Evolutionary conservation across 2,113 vertebrate genomes (phyloP).

Genomic region (Amblyopsis rosae): DNA sequence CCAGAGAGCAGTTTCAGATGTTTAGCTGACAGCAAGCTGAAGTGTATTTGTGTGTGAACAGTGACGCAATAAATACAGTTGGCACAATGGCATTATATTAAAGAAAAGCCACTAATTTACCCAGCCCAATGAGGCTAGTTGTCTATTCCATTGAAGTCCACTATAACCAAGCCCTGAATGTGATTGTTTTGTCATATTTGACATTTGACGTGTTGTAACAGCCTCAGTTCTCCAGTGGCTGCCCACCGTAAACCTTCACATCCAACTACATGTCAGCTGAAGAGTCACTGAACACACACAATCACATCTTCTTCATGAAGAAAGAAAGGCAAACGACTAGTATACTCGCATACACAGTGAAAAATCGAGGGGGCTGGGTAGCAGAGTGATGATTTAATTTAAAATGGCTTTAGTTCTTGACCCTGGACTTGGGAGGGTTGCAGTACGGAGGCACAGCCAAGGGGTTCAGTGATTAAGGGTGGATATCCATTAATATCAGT

Average conservation of each 20-base stretch:
- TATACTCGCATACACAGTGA: no score
- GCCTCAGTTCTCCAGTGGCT: slow-evolving; percentile 67
- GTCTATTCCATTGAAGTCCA: slow-evolving; percentile 44
- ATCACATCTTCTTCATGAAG: slow-evolving; percentile 18
- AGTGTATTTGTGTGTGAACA: background rate
- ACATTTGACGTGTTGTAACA: slow-evolving; percentile 58
- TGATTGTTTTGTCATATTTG: slow-evolving; percentile 67
- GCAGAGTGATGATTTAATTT: slow-evolving; percentile 62
- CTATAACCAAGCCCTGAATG: slow-evolving; percentile 66
- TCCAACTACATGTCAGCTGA: slow-evolving; percentile 69
- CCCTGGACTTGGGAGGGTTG: slow-evolving; percentile 61
- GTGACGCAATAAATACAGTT: background rate
- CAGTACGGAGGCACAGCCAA: slow-evolving; percentile 57
- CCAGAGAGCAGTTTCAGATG: background rate
- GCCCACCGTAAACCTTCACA: slow-evolving; percentile 69
- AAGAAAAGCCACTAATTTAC: slow-evolving; percentile 63
- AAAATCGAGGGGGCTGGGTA: background rate
- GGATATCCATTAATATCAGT: slow-evolving; percentile 60
- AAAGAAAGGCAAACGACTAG: slow-evolving; percentile 7
- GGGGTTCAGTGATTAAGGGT: slow-evolving; percentile 49
- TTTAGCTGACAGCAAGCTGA: background rate
- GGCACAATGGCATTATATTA: background rate
- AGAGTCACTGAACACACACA: slow-evolving; percentile 53
- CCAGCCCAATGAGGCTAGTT: slow-evolving; percentile 61
- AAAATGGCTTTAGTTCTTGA: slow-evolving; percentile 66